These are phyloP conservation scores for Radopholus similis DNA, from an alignment of 1,140 invertebrate species.

Conservation along the genomic window DNA sequence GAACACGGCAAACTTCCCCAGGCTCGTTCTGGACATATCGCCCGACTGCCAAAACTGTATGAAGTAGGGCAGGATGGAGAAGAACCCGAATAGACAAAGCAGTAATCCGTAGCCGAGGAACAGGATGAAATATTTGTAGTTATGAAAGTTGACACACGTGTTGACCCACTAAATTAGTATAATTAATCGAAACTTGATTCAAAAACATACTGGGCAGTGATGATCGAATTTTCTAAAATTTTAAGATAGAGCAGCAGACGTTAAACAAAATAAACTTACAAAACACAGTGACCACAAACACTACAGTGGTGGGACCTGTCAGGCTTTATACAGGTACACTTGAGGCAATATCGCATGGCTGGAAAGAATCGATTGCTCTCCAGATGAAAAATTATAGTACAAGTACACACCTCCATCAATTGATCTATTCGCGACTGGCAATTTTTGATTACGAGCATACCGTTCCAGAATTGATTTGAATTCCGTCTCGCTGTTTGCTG, in stretches of 20 bases:
- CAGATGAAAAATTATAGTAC: not conserved
- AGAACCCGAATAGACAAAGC: constrained; percentile 40
- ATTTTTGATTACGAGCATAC: constrained; percentile 22
- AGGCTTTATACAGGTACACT: constrained; percentile 52
- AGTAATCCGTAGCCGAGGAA: constrained; percentile 52
- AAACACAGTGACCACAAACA: constrained; percentile 50
- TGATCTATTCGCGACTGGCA: constrained; percentile 24
- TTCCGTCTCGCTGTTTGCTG: constrained; percentile 17
- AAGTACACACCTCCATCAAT: constrained; percentile 19
- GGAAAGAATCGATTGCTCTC: not conserved
- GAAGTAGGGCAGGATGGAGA: constrained; percentile 42
- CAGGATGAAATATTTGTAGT: constrained; percentile 59
- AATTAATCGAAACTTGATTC: not conserved
- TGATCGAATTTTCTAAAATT: constrained; percentile 36
- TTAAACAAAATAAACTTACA: constrained; percentile 6
- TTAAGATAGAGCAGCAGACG: not conserved
- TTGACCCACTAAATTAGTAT: constrained; percentile 37
- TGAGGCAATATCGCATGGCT: constrained; percentile 39
- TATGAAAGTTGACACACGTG: constrained; percentile 48
- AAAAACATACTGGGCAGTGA: constrained; percentile 41
- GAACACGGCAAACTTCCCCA: constrained; percentile 27
- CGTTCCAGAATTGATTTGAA: constrained; percentile 23
- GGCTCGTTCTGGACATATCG: constrained; percentile 3
- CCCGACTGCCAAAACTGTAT: constrained; percentile 25
- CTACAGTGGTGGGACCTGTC: constrained; percentile 57